A percentile compares a stretch with the other conserved stretches of the same genome.
These are phyloP conservation scores for Asarcornis scutulata DNA, from an alignment of 2,113 vertebrate genomes.

Conservation along the genomic window DNA sequence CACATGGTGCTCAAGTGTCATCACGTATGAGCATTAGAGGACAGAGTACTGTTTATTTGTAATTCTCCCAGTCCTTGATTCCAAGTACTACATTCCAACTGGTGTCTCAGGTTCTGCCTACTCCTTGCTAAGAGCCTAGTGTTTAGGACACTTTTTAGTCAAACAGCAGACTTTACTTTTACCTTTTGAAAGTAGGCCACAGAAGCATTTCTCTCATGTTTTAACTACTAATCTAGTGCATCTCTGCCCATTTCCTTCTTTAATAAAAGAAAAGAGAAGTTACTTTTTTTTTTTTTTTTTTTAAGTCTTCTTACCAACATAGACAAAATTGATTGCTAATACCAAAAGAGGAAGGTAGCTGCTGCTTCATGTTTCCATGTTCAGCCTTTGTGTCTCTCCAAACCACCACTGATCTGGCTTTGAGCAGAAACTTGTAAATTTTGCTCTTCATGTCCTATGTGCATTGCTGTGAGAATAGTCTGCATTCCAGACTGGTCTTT, in stretches of 20 bases:
- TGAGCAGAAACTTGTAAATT: not conserved
- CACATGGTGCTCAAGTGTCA: fast-evolving
- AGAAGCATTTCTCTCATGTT: not conserved
- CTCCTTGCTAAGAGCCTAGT: not conserved
- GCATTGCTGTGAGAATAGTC: not conserved
- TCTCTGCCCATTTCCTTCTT: fast-evolving
- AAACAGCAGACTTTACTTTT: not conserved
- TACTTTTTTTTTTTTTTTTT: not conserved
- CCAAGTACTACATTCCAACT: not conserved
- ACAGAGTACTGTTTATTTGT: not conserved
- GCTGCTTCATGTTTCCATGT: not conserved
- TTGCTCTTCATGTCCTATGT: not conserved
- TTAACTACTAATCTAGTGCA: not conserved
- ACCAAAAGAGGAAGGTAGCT: not conserved
- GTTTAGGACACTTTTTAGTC: not conserved
- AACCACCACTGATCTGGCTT: not conserved
- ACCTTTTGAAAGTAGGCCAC: not conserved
- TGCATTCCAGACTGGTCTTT: not conserved
- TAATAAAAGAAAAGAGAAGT: not conserved
- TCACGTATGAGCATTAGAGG: not conserved
- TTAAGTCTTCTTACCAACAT: not conserved
- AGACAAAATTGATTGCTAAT: not conserved
- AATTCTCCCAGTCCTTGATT: not conserved
- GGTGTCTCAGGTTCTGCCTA: not conserved
- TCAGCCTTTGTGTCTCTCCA: not conserved